Conservation (phyloP, 2,797 vertebrate genomes). For the Dryobates pubescens region DNA sequence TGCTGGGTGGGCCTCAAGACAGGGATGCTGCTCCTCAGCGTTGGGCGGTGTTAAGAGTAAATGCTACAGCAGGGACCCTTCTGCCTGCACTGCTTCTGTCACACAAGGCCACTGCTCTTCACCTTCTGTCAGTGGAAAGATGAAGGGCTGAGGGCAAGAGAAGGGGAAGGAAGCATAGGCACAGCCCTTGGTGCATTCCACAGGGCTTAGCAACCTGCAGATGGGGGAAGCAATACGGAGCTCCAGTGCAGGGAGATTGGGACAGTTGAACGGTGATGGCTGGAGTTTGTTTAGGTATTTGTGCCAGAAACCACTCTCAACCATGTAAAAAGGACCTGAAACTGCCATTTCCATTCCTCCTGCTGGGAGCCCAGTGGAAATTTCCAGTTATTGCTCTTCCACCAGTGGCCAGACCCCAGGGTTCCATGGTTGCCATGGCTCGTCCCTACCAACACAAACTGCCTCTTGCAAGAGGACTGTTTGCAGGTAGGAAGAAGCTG, state of each 20-base stretch:
- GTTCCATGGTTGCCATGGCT: conserved; percentile 73
- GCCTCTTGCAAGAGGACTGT: background rate
- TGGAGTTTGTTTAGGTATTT: background rate
- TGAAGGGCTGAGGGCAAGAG: too few species aligned
- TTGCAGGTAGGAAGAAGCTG: background rate
- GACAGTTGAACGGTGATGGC: rapidly evolving
- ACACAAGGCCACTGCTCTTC: background rate
- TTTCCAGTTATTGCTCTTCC: conserved; percentile 17
- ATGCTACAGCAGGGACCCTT: background rate
- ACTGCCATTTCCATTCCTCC: background rate
- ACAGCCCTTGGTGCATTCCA: background rate
- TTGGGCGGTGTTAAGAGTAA: background rate
- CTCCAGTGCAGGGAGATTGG: background rate
- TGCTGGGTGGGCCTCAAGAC: background rate
- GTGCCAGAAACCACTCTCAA: rapidly evolving
- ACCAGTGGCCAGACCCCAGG: background rate
- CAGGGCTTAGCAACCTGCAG: rapidly evolving
- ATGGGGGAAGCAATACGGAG: rapidly evolving
- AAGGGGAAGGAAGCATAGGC: background rate
- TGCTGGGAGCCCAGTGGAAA: background rate
- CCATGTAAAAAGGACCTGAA: rapidly evolving
- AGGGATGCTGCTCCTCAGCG: background rate
- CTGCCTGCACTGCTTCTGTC: background rate
- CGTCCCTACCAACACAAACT: background rate
- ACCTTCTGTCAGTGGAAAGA: rapidly evolving